Evolutionary conservation across 2,888 invertebrate genomes (phyloP).

Genomic region (Gasteruption jaculator): DNA sequence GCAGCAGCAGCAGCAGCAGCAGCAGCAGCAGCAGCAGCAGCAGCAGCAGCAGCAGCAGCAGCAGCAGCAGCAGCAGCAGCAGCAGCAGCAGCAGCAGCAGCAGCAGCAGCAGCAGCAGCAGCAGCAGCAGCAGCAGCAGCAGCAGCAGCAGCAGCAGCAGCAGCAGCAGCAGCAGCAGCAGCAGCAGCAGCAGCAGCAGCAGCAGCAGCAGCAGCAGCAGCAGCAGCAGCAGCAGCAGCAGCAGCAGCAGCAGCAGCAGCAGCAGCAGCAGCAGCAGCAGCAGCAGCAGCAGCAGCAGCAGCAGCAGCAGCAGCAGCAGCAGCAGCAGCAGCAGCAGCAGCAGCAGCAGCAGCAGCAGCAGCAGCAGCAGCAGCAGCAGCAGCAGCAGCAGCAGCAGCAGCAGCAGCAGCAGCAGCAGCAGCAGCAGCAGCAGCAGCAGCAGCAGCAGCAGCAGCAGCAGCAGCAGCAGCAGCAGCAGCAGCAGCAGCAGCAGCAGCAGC

Average conservation of each 20-base stretch:
- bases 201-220: conserved; percentile 1
- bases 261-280: conserved; percentile 1
- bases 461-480: conserved; percentile 1
- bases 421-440: conserved; percentile 1
- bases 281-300: conserved; percentile 1
- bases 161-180: conserved; percentile 1
- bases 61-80: conserved; percentile 1
- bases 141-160: conserved; percentile 1
- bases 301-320: conserved; percentile 1
- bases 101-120: conserved; percentile 1
- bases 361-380: conserved; percentile 1
- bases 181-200: conserved; percentile 1
- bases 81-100: conserved; percentile 1
- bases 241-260: conserved; percentile 1
- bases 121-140: conserved; percentile 1
- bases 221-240: conserved; percentile 1
- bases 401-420: conserved; percentile 1
- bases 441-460: conserved; percentile 1
- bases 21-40: conserved; percentile 1
- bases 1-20: conserved; percentile 1
- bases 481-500: conserved; percentile 1
- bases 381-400: conserved; percentile 1
- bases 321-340: conserved; percentile 1
- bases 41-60: conserved; percentile 1
- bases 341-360: conserved; percentile 1